These are phyloP conservation scores for Chiloscyllium plagiosum DNA, from an alignment of 2,113 vertebrate species.

Conservation along the genomic window DNA sequence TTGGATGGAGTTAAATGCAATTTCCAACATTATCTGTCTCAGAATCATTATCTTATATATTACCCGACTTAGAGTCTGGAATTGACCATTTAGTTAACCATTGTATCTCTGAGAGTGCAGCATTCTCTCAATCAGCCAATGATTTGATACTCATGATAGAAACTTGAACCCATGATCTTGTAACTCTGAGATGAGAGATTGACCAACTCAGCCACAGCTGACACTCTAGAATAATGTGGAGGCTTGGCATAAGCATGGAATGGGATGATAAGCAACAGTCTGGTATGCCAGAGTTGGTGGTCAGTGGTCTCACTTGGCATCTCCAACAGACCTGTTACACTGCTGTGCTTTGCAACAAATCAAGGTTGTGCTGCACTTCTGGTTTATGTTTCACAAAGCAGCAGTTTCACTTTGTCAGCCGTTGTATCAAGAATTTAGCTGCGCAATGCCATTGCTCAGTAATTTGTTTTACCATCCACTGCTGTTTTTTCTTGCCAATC, in stretches of 20 bases:
- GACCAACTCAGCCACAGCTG: no score
- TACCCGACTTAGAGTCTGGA: no score
- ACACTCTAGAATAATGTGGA: background rate
- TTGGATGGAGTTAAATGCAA: no score
- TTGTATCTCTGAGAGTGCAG: no score
- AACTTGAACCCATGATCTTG: no score
- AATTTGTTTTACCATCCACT: background rate
- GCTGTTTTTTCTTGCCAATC: background rate
- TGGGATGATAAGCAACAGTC: background rate
- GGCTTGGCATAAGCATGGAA: background rate
- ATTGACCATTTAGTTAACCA: no score
- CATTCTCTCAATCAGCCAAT: no score
- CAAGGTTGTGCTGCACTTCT: background rate
- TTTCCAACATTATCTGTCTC: no score
- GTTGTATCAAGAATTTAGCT: background rate
- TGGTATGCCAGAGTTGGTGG: background rate
- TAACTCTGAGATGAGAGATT: no score
- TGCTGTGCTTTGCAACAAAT: background rate
- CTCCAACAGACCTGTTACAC: background rate
- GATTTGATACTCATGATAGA: no score
- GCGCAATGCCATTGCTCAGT: background rate
- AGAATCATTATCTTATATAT: no score
- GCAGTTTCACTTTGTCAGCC: background rate
- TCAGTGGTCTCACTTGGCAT: background rate
- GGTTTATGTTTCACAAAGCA: background rate